These are phyloP conservation scores for Narcine bancroftii DNA, from an alignment of 2,113 vertebrate genomes.

Conservation along the genomic window DNA sequence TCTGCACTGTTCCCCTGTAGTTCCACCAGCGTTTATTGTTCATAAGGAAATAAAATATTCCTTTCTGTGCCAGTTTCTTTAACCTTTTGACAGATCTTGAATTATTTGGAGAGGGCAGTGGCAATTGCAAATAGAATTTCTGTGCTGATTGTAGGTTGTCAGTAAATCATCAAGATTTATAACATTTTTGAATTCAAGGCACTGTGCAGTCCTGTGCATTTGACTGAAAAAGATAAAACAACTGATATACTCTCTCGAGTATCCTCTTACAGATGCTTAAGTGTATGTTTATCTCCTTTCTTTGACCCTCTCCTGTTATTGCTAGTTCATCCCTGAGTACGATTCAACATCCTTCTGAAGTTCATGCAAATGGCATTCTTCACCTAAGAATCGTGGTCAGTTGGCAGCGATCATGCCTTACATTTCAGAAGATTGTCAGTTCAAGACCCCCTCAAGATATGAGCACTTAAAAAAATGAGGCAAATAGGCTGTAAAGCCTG, in stretches of 20 bases:
- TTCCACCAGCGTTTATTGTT: too few species aligned
- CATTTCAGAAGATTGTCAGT: too few species aligned
- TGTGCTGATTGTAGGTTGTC: too few species aligned
- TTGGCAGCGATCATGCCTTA: background rate
- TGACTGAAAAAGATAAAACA: background rate
- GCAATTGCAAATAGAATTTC: too few species aligned
- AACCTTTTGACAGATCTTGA: too few species aligned
- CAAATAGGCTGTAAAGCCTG: background rate
- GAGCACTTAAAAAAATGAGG: too few species aligned
- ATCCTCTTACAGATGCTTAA: background rate
- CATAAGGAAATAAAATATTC: too few species aligned
- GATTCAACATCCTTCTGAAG: background rate
- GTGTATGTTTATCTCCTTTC: background rate
- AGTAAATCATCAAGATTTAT: too few species aligned
- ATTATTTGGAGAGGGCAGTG: too few species aligned
- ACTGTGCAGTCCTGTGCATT: background rate
- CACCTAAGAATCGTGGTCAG: background rate
- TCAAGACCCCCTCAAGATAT: background rate
- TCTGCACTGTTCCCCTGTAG: too few species aligned
- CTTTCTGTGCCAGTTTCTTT: too few species aligned
- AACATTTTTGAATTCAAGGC: too few species aligned
- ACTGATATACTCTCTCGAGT: background rate
- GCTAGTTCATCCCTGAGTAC: background rate
- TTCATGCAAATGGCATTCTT: background rate
- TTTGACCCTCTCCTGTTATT: background rate